Conservation (phyloP, 1,140 invertebrate genomes). For the silkworm (Bombyx mori) region DNA sequence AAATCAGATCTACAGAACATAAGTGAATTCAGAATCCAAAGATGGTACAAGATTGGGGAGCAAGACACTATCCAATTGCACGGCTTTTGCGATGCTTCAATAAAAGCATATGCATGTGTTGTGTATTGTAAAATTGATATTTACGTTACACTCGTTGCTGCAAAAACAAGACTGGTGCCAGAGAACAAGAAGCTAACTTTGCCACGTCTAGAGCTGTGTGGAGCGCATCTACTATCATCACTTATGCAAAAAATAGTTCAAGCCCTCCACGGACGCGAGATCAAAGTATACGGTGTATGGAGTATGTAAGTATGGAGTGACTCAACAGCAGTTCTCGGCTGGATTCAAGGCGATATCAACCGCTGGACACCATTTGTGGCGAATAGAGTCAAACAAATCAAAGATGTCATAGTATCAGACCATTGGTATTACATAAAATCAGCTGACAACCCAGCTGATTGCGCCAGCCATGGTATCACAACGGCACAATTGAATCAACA, state of each 20-base stretch:
- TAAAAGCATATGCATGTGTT: constrained; percentile 9
- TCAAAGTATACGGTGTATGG: constrained; percentile 7
- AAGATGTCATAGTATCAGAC: constrained; percentile 4
- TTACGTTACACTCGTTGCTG: too few species aligned
- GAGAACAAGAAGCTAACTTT: neutral
- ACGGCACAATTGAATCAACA: neutral
- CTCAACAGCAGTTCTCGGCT: constrained; percentile 16
- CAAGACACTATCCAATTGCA: constrained; percentile 7
- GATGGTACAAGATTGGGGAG: constrained; percentile 5
- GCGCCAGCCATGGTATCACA: constrained; percentile 4
- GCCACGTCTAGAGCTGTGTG: constrained; percentile 1
- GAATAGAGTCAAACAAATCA: constrained; percentile 11
- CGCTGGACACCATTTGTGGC: constrained; percentile 13
- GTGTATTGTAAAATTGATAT: neutral
- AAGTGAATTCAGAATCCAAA: neutral
- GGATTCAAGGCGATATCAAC: constrained; percentile 13
- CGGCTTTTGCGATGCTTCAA: constrained; percentile 13
- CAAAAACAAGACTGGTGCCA: neutral
- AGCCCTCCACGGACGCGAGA: neutral
- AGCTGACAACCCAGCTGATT: constrained; percentile 10
- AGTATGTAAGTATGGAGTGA: too few species aligned
- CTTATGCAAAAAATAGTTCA: neutral
- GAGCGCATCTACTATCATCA: constrained; percentile 1
- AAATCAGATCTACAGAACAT: constrained; percentile 9
- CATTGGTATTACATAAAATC: constrained; percentile 11